Base-by-base conservation (phyloP, 2,888 invertebrate species). In the Ametastegia equiseti region DNA sequence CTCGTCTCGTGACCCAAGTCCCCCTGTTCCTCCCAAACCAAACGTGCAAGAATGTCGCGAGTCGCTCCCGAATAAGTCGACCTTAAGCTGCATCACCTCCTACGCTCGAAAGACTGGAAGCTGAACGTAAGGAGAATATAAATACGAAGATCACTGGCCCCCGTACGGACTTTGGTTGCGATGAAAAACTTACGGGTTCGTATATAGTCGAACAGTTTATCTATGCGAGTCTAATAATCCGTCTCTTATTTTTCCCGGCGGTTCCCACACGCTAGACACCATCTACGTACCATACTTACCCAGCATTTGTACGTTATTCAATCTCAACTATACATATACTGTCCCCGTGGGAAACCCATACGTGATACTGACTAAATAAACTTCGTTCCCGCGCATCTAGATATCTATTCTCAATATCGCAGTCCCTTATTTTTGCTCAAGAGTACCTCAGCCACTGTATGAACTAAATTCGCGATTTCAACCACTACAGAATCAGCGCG, bases 341-440 rank as follows among this genome's bases (percentile, higher is more conserved):
- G 75, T 75, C 88, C 88, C 88, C 91, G 91, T 91, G 91, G 91
- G 91, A 91, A 91, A 91, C 88, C 89, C 88, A 90, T 90, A 91
- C 91, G 91, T 91, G 91, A 90, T 89, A 83, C 83, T 81, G 23
- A 78, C 50, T 19, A 33, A 57, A 47, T 57, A 63, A 75, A 27
- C 60, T 23, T 1, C 78, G 33, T 63, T 19, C 60, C 42, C 13
- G n/a, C 63, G 23, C 42, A 54, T 54, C 57, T 39, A 42, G n/a
- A n/a, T n/a, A n/a, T n/a, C 45, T 60, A 33, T 47, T 71, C 23
- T 45, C 45, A 23, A 27, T n/a, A 39, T 67, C n/a, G n/a, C n/a
- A 36, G 19, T 23, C 11, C 19, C 19, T 67, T 23, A 63, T 63
- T 63, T 63, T 33, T 63, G 63, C 5, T 15, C 23, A 23, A 54